A percentile compares a stretch with the other conserved stretches of the same genome.
phyloP scores from a whole-genome alignment of 2,888 invertebrate genomes.

The Eupithecia centaureata region DNA sequence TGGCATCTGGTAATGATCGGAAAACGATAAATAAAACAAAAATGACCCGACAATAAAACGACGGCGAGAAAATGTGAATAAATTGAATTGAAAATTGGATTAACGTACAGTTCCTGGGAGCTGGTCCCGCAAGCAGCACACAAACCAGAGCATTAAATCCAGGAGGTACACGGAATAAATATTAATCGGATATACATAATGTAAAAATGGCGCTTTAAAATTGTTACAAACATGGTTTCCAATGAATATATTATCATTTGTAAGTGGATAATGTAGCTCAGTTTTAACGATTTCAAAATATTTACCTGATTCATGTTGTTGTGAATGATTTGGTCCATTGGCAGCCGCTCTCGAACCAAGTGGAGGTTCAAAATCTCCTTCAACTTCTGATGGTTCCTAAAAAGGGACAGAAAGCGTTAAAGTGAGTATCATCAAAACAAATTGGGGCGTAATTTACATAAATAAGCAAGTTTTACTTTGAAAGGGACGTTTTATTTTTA shows the following conservation, averaged over 20 bases:
- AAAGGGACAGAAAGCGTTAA: slow-evolving; percentile 2
- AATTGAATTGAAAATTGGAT: slow-evolving; percentile 55
- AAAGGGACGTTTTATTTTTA: slow-evolving; percentile 48
- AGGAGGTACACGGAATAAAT: slow-evolving; percentile 53
- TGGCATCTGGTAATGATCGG: slow-evolving; percentile 44
- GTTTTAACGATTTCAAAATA: slow-evolving; percentile 34
- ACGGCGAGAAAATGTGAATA: slow-evolving; percentile 41
- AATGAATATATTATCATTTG: slow-evolving; percentile 44
- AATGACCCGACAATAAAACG: slow-evolving; percentile 44
- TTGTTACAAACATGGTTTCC: slow-evolving; percentile 40
- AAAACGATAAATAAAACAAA: slow-evolving; percentile 41
- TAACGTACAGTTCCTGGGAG: slow-evolving; percentile 77
- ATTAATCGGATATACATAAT: slow-evolving; percentile 50
- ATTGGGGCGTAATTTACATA: slow-evolving; percentile 15
- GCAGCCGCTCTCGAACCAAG: slow-evolving; percentile 89
- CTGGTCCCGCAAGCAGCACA: slow-evolving; percentile 71
- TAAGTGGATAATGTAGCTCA: slow-evolving; percentile 30
- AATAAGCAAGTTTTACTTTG: slow-evolving; percentile 19
- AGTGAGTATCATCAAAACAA: slow-evolving; percentile 4
- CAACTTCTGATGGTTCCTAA: slow-evolving; percentile 87
- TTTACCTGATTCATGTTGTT: slow-evolving; percentile 88
- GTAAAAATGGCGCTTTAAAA: slow-evolving; percentile 39
- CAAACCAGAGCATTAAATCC: slow-evolving; percentile 62
- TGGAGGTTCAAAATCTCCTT: slow-evolving; percentile 92
- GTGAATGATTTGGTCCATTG: slow-evolving; percentile 89